A percentile compares a stretch with the other conserved stretches of the same genome.
Evolutionary conservation across 2,797 vertebrate genomes (phyloP).

Genomic region (Megaceryle alcyon): DNA sequence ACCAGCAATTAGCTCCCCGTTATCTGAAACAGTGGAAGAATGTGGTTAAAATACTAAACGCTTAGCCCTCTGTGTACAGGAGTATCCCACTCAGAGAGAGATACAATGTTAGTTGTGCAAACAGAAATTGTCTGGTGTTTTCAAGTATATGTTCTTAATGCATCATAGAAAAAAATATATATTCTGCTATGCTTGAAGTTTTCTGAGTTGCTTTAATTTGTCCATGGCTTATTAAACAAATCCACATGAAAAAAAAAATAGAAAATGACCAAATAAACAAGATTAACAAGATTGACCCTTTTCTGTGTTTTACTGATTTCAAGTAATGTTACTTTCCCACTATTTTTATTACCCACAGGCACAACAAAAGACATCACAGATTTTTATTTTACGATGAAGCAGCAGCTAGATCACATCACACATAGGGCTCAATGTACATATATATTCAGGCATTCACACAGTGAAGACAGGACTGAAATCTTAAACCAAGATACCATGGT

Average conservation of each 20-base stretch:
- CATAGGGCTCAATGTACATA: background rate
- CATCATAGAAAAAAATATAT: background rate
- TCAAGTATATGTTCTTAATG: background rate
- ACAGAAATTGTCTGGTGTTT: background rate
- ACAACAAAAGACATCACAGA: background rate
- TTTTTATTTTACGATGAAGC: background rate
- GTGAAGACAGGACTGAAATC: background rate
- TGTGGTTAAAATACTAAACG: background rate
- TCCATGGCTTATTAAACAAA: background rate
- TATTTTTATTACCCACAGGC: background rate
- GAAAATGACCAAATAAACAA: background rate
- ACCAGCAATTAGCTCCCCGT: background rate
- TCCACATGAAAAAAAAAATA: background rate
- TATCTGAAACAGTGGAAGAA: background rate
- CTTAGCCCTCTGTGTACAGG: background rate
- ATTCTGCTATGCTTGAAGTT: background rate
- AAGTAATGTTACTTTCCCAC: background rate
- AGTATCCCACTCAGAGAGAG: background rate
- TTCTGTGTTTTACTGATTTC: background rate
- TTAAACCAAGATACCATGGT: background rate
- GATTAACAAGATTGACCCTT: background rate
- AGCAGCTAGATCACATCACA: background rate
- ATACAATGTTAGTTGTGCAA: background rate
- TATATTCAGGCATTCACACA: background rate
- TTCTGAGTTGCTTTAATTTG: background rate